These are phyloP conservation scores for Sceloporus tristichus DNA, from an alignment of 2,113 vertebrate species.

Conservation along the genomic window DNA sequence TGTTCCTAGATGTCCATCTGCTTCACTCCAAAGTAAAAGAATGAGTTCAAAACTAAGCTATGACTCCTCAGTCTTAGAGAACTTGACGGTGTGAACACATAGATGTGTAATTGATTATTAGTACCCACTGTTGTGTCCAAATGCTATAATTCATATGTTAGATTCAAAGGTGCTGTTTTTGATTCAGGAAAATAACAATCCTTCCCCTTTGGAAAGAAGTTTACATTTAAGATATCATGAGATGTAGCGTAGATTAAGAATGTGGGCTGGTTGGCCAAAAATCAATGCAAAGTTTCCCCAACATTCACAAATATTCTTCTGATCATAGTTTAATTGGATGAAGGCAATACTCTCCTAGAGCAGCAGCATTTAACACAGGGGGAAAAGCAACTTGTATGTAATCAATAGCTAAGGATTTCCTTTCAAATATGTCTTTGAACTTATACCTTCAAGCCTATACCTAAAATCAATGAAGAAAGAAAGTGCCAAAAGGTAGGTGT, in stretches of 20 bases:
- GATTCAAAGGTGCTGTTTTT: neutral
- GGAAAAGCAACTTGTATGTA: neutral
- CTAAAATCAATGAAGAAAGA: neutral
- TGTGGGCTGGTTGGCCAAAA: neutral
- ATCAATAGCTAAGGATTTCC: neutral
- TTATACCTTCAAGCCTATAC: neutral
- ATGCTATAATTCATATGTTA: neutral
- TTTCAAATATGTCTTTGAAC: neutral
- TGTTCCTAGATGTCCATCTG: too few relatives aligned
- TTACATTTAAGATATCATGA: neutral
- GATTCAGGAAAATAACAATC: neutral
- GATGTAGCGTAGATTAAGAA: neutral
- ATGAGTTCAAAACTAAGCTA: neutral
- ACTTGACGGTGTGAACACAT: neutral
- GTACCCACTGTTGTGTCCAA: neutral
- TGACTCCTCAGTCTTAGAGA: neutral
- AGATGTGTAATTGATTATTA: neutral
- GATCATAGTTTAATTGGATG: neutral
- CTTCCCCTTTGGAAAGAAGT: neutral
- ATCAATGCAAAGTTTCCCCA: neutral
- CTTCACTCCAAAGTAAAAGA: neutral
- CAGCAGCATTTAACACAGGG: neutral
- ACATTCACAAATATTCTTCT: neutral
- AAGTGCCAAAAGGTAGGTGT: neutral
- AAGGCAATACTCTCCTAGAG: neutral